These are phyloP conservation scores for Seladonia tumulorum DNA, from an alignment of 2,888 invertebrate species.

Conservation along the genomic window DNA sequence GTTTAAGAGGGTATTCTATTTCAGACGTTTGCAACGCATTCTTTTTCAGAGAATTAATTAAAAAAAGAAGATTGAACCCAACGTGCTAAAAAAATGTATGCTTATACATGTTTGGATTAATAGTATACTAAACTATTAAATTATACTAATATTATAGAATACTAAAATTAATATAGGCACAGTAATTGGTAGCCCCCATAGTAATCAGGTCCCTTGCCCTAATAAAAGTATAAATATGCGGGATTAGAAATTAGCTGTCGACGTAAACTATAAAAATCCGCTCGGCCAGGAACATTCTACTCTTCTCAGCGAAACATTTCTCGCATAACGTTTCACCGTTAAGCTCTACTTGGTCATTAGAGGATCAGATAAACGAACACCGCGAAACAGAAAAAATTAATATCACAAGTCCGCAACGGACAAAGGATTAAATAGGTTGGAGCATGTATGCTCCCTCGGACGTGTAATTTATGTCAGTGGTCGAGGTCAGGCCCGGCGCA, in stretches of 20 bases:
- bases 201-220: too few relatives aligned
- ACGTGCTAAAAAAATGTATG: background rate
- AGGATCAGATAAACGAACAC: constrained; percentile 9
- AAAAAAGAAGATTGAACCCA: background rate
- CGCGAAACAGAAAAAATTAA: background rate
- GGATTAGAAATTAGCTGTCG: background rate
- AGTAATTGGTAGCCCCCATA: too few relatives aligned
- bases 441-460: constrained; percentile 32
- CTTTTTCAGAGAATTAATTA: background rate
- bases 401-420: background rate
- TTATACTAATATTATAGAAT: too few relatives aligned
- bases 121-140: too few relatives aligned
- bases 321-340: constrained; percentile 17
- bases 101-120: background rate
- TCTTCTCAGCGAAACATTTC: background rate
- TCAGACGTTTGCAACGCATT: background rate
- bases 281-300: background rate
- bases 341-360: constrained; percentile 22
- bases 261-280: background rate
- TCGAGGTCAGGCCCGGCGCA: constrained; percentile 45
- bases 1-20: too few relatives aligned
- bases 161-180: background rate
- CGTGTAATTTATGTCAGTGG: constrained; percentile 55
- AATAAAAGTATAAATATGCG: too few relatives aligned
- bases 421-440: constrained; percentile 30